These are phyloP conservation scores for Notospermus geniculatus DNA, from an alignment of 1,140 invertebrate genomes.

Conservation along the genomic window DNA sequence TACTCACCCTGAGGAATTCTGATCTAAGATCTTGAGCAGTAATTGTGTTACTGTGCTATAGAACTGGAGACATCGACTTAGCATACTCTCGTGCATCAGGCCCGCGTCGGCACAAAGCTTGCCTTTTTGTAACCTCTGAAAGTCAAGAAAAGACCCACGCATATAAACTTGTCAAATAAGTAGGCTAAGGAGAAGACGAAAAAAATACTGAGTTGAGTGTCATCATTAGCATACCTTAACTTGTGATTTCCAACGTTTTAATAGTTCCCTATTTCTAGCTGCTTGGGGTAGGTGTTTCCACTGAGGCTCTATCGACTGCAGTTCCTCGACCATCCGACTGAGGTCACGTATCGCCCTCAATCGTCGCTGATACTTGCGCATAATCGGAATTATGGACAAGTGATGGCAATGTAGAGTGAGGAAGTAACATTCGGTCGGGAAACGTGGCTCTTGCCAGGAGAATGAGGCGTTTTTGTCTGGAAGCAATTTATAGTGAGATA, in stretches of 20 bases:
- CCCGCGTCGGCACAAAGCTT: conserved; percentile 87
- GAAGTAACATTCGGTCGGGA: conserved; percentile 96
- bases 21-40: conserved; percentile 59
- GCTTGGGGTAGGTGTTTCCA: conserved; percentile 78
- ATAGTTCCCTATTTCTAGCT: conserved; percentile 75
- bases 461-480: conserved; percentile 25
- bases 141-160: conserved; percentile 17
- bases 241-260: conserved; percentile 84
- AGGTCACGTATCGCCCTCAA: conserved; percentile 80
- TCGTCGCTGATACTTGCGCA: conserved; percentile 83
- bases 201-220: background rate
- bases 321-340: conserved; percentile 86
- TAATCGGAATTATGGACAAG: conserved; percentile 80
- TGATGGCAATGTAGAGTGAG: conserved; percentile 91
- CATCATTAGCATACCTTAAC: conserved; percentile 55
- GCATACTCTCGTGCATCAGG: conserved; percentile 75
- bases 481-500: conserved; percentile 5
- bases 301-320: conserved; percentile 67
- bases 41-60: conserved; percentile 82
- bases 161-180: too few species aligned
- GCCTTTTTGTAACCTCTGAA: conserved; percentile 57
- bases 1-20: conserved; percentile 37
- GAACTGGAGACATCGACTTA: conserved; percentile 78
- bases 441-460: conserved; percentile 75
- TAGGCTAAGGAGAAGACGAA: too few species aligned